Evolutionary conservation across 2,797 vertebrate genomes (phyloP).

Genomic region (Danio tinwini): DNA sequence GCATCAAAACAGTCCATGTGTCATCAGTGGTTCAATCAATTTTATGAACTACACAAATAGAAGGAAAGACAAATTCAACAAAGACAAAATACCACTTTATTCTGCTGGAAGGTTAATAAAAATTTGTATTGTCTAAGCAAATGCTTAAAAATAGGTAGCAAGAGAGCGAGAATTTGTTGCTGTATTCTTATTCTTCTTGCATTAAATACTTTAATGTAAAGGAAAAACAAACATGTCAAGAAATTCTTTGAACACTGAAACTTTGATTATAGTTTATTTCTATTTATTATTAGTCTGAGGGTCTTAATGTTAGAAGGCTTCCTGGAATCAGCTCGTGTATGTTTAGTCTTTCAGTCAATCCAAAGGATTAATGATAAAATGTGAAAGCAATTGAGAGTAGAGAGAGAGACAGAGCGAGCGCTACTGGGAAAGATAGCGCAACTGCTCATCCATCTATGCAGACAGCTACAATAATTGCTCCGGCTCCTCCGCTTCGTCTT

Average conservation of each 20-base stretch:
- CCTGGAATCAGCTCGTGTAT: background rate
- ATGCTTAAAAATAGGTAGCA: too few relatives aligned
- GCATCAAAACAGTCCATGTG: too few relatives aligned
- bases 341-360: conserved; percentile 37
- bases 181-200: background rate
- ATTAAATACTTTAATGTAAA: background rate
- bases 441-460: conserved; percentile 55
- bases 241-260: conserved; percentile 6
- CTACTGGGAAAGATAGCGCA: conserved; percentile 5
- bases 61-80: too few relatives aligned
- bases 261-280: background rate
- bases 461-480: conserved; percentile 61
- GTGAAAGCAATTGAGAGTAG: conserved; percentile 16
- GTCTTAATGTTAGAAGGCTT: conserved; percentile 4
- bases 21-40: too few relatives aligned
- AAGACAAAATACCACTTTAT: too few relatives aligned
- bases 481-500: conserved; percentile 49
- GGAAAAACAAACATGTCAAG: background rate
- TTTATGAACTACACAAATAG: too few relatives aligned
- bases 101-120: too few relatives aligned
- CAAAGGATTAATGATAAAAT: conserved; percentile 31
- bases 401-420: conserved; percentile 16
- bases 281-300: background rate
- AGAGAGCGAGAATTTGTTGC: background rate
- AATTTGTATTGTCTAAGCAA: too few relatives aligned